Percentiles rank a stretch among this genome's conserved stretches.
Evolutionary conservation across 2,888 invertebrate genomes (phyloP).

Genomic region (Euphydryas editha): DNA sequence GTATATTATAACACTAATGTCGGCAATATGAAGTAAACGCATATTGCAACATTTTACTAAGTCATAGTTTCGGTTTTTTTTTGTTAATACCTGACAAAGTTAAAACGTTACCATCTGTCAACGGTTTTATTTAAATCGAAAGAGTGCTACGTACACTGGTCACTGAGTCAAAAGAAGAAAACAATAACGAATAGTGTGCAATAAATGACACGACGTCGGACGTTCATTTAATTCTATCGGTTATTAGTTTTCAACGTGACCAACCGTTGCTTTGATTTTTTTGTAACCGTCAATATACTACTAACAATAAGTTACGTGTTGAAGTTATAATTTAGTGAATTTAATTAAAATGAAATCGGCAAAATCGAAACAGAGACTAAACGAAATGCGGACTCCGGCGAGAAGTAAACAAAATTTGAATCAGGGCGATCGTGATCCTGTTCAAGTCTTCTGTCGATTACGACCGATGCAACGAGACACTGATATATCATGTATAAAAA

Average conservation of each 20-base stretch:
- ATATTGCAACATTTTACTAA: slow-evolving; percentile 31
- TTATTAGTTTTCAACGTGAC: slow-evolving; percentile 52
- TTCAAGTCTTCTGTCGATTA: slow-evolving; percentile 94
- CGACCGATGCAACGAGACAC: slow-evolving; percentile 89
- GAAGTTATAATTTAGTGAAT: slow-evolving; percentile 22
- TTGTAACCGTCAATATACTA: slow-evolving; percentile 44
- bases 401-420: slow-evolving; percentile 71
- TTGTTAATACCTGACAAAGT: slow-evolving; percentile 49
- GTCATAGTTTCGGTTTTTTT: slow-evolving; percentile 35
- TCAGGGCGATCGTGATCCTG: slow-evolving; percentile 86
- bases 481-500: slow-evolving; percentile 87
- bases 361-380: slow-evolving; percentile 74
- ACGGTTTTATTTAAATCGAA: slow-evolving; percentile 39
- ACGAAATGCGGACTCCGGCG: slow-evolving; percentile 75
- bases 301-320: slow-evolving; percentile 24
- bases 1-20: neutral
- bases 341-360: slow-evolving; percentile 70
- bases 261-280: slow-evolving; percentile 76
- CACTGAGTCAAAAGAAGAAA: slow-evolving; percentile 46
- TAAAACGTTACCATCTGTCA: slow-evolving; percentile 42
- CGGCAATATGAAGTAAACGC: neutral
- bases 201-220: neutral
- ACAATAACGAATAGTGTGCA: slow-evolving; percentile 7
- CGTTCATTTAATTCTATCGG: slow-evolving; percentile 45
- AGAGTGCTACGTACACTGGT: slow-evolving; percentile 28